A percentile compares a stretch with the other conserved stretches of the same genome.
Evolutionary conservation across 2,113 vertebrate genomes (phyloP).

Genomic region (Nipponia nippon): DNA sequence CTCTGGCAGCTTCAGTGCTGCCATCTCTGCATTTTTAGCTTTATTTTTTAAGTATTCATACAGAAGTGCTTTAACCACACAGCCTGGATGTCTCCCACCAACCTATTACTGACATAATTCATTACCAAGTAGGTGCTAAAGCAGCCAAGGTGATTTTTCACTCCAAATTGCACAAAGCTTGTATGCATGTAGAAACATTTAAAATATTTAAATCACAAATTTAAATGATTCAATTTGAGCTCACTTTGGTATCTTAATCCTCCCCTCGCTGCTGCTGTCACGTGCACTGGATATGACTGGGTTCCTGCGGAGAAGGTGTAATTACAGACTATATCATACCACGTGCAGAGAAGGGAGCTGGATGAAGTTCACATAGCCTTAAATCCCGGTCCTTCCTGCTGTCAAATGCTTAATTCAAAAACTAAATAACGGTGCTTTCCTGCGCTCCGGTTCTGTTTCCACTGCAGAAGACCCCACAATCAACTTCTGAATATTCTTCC

Average conservation of each 20-base stretch:
- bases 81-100: not conserved
- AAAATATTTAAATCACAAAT: not conserved
- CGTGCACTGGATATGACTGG: not conserved
- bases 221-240: not conserved
- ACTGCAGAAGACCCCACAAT: not conserved
- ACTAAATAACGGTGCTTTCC: accelerated
- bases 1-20: not conserved
- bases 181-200: not conserved
- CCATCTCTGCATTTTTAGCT: not conserved
- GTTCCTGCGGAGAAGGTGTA: not conserved
- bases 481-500: accelerated
- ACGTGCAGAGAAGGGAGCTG: not conserved
- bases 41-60: not conserved
- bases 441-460: accelerated
- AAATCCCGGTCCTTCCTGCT: not conserved
- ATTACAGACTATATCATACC: not conserved
- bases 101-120: not conserved
- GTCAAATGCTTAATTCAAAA: accelerated
- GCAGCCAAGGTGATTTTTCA: not conserved
- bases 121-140: not conserved
- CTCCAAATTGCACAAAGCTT: not conserved
- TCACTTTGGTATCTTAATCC: not conserved
- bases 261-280: not conserved
- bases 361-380: not conserved
- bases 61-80: not conserved